These are phyloP conservation scores for Ifrita kowaldi DNA, from an alignment of 2,113 vertebrate genomes.

Conservation along the genomic window DNA sequence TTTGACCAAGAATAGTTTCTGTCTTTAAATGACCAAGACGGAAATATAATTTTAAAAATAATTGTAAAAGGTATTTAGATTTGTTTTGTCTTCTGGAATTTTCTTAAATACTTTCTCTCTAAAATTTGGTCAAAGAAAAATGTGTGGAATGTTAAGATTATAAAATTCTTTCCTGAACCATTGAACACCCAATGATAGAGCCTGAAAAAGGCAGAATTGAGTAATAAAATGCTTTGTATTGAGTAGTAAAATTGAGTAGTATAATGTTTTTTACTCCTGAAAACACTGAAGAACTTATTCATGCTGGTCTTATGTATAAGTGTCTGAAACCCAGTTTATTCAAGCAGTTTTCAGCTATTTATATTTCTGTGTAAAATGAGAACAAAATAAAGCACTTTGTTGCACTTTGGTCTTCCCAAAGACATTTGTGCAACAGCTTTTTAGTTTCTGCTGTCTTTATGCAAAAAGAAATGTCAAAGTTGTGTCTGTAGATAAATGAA, in stretches of 20 bases:
- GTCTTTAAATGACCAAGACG: neutral
- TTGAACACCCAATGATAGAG: neutral
- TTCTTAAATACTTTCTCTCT: rapidly evolving
- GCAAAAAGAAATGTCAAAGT: neutral
- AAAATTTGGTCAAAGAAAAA: neutral
- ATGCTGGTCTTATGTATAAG: neutral
- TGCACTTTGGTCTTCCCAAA: neutral
- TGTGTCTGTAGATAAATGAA: neutral
- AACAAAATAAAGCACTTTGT: neutral
- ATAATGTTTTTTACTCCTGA: neutral
- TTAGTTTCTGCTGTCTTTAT: neutral
- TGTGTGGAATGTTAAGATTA: neutral
- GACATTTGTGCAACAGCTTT: neutral
- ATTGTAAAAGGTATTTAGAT: neutral
- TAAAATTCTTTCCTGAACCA: neutral
- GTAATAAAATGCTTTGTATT: neutral
- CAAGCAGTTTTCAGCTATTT: neutral
- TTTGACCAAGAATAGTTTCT: neutral
- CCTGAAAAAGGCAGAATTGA: neutral
- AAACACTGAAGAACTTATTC: neutral
- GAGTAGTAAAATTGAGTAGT: too few relatives aligned
- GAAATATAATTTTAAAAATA: neutral
- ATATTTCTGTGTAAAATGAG: neutral
- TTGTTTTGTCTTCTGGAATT: neutral
- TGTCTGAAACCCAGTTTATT: neutral